phyloP scores from a whole-genome alignment of 2,797 vertebrate species.

The Australoheros facetus region DNA sequence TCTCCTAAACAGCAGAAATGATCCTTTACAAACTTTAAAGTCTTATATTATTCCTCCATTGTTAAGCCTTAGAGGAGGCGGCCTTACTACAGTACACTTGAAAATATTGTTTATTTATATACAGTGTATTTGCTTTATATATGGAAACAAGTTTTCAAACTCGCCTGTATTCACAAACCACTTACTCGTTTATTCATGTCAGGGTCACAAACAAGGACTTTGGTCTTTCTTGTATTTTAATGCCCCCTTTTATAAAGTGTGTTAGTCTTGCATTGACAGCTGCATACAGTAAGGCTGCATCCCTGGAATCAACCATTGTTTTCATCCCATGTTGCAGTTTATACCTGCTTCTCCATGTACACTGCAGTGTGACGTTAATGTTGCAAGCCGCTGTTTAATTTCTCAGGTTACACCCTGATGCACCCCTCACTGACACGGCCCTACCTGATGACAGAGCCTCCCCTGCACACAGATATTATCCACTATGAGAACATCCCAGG shows the following conservation, averaged over 20 bases:
- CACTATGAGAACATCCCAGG: conserved; percentile 98
- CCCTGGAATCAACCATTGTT: background rate
- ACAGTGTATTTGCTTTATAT: background rate
- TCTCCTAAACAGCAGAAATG: background rate
- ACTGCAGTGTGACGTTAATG: background rate
- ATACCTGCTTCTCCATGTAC: background rate
- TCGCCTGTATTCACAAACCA: background rate
- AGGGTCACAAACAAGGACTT: background rate
- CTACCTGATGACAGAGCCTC: conserved; percentile 93
- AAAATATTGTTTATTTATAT: background rate
- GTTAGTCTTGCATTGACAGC: background rate
- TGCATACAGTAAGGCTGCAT: background rate
- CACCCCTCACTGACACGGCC: conserved; percentile 96
- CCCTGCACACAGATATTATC: conserved; percentile 95
- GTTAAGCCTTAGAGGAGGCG: background rate
- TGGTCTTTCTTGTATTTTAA: background rate
- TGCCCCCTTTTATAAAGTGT: background rate
- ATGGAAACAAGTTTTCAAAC: background rate
- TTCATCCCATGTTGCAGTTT: background rate
- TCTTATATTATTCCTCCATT: background rate
- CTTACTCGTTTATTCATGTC: background rate
- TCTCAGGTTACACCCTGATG: conserved; percentile 96
- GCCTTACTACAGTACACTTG: background rate
- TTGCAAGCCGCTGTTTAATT: background rate
- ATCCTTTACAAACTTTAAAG: background rate